Conservation (phyloP, 2,888 invertebrate genomes). For the Oscheius sp. region DNA sequence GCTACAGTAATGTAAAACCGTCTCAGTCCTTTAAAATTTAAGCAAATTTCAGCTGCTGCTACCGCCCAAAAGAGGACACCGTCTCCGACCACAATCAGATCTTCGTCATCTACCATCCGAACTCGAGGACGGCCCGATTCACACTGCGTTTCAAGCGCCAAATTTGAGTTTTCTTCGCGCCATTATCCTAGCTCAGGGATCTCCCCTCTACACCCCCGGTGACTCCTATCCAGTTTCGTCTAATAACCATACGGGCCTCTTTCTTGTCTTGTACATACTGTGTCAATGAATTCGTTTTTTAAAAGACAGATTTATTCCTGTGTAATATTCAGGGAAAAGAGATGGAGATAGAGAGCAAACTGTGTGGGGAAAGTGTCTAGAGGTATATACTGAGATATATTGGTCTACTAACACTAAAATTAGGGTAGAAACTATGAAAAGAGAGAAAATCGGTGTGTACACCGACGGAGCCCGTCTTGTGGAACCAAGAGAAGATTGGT, state of each 20-base stretch:
- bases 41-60: constrained; percentile 65
- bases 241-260: constrained; percentile 23
- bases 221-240: constrained; percentile 20
- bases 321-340: background rate
- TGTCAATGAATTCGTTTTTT: background rate
- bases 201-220: constrained; percentile 10
- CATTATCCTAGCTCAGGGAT: constrained; percentile 29
- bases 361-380: background rate
- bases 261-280: constrained; percentile 22
- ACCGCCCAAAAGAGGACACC: constrained; percentile 73
- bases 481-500: constrained; percentile 10
- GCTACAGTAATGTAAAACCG: too few relatives aligned
- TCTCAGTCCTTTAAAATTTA: background rate
- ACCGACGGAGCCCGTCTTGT: constrained; percentile 19
- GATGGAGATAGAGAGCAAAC: constrained; percentile 1
- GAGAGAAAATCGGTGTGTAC: constrained; percentile 3
- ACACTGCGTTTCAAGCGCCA: constrained; percentile 71
- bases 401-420: background rate
- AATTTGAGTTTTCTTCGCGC: constrained; percentile 16
- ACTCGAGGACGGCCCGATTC: constrained; percentile 71
- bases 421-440: background rate
- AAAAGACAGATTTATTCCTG: constrained; percentile 30
- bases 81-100: constrained; percentile 71
- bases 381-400: background rate
- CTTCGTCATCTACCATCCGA: constrained; percentile 72